A percentile compares a stretch with the other conserved stretches of the same genome.
Evolutionary conservation across 2,888 invertebrate genomes (phyloP).

Genomic region (Sinohyriopsis cumingii): DNA sequence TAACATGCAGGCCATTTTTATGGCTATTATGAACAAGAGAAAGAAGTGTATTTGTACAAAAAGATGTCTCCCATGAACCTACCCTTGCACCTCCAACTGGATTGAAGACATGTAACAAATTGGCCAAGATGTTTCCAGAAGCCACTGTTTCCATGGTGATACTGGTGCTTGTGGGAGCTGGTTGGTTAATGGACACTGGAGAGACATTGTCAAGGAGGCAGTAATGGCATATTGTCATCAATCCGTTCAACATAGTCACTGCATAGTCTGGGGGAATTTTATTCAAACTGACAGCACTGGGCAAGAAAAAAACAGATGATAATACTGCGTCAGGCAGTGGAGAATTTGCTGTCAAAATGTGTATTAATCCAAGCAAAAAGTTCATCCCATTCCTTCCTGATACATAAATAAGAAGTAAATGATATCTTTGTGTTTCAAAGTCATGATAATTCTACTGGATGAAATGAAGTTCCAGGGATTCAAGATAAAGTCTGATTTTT

Average conservation of each 20-base stretch:
- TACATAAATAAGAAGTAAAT: too few species aligned
- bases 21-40: too few species aligned
- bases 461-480: too few species aligned
- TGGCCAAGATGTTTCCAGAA: slow-evolving; percentile 83
- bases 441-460: too few species aligned
- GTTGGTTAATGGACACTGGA: slow-evolving; percentile 67
- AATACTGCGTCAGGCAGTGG: background rate
- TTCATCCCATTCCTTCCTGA: too few species aligned
- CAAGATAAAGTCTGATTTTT: too few species aligned
- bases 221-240: slow-evolving; percentile 86
- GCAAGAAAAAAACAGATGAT: background rate
- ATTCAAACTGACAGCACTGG: slow-evolving; percentile 15
- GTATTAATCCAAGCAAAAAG: too few species aligned
- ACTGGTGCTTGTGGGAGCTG: slow-evolving; percentile 69
- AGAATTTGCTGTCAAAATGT: too few species aligned
- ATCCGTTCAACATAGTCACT: slow-evolving; percentile 83
- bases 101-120: slow-evolving; percentile 86
- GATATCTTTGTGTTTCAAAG: too few species aligned
- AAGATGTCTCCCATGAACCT: slow-evolving; percentile 16
- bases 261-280: slow-evolving; percentile 82
- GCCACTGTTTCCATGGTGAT: slow-evolving; percentile 67
- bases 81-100: slow-evolving; percentile 74
- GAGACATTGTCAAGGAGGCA: slow-evolving; percentile 79
- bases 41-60: too few species aligned
- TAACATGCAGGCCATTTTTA: too few species aligned